A percentile compares a stretch with the other conserved stretches of the same genome.
Evolutionary conservation across 2,888 invertebrate genomes (phyloP).

Genomic region (Lithodes maja): DNA sequence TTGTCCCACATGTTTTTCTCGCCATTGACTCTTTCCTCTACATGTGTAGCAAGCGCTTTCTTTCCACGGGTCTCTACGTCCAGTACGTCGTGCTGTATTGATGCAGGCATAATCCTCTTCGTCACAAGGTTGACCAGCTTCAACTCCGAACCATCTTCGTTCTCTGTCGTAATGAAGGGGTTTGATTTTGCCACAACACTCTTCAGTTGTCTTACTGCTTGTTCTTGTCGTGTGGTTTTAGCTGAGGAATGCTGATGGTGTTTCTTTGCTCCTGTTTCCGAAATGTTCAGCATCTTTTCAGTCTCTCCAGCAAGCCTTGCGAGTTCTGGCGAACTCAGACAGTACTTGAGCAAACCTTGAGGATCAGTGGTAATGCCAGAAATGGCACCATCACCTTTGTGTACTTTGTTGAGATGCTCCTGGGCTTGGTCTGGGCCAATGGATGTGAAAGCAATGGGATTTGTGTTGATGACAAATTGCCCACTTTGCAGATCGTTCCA

Average conservation of each 20-base stretch:
- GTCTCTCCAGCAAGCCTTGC: not conserved
- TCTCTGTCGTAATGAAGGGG: not conserved
- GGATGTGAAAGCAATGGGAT: conserved; percentile 11
- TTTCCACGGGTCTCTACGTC: not conserved
- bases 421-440: conserved; percentile 17
- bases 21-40: not conserved
- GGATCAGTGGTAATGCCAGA: not conserved
- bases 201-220: not conserved
- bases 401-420: not conserved
- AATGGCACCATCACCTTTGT: not conserved
- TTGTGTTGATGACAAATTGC: conserved; percentile 12
- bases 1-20: not conserved
- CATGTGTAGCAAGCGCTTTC: not conserved
- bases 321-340: not conserved
- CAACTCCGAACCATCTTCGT: not conserved
- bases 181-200: not conserved
- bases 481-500: conserved; percentile 22
- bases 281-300: not conserved
- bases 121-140: not conserved
- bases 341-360: not conserved
- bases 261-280: not conserved
- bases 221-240: not conserved
- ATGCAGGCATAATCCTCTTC: not conserved
- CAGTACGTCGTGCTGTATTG: not conserved
- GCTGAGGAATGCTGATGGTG: not conserved